Conservation (phyloP, 2,797 vertebrate genomes). For the Ctenosaura bakeri region DNA sequence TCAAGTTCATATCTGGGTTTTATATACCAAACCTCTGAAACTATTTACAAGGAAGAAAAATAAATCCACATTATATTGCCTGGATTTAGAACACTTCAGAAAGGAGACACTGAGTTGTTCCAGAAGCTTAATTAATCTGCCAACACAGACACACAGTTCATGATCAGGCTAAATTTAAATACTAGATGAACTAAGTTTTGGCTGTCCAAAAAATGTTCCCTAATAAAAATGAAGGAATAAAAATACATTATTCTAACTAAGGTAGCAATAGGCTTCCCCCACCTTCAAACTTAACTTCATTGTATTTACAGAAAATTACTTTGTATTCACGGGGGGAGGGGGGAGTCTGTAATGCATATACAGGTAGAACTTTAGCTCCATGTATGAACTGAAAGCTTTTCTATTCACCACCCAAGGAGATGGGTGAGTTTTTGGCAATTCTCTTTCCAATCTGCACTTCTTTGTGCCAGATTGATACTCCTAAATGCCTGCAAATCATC, state of each 20-base stretch:
- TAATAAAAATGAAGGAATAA: neutral
- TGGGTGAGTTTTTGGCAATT: no score
- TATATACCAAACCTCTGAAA: constrained; percentile 36
- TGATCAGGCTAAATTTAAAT: constrained; percentile 41
- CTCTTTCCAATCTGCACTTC: neutral
- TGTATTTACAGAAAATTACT: constrained; percentile 11
- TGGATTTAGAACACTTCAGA: constrained; percentile 55
- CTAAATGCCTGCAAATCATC: neutral
- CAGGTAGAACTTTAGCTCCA: neutral
- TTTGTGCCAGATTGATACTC: neutral
- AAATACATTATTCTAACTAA: neutral
- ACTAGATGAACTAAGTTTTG: constrained; percentile 3
- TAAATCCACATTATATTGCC: constrained; percentile 35
- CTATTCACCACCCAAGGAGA: neutral
- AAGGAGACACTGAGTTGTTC: constrained; percentile 45
- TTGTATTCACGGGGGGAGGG: neutral
- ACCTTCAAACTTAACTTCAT: neutral
- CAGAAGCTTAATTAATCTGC: constrained; percentile 22
- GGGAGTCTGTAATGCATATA: no score
- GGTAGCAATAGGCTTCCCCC: neutral
- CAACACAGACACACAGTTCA: constrained; percentile 45
- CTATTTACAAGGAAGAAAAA: constrained; percentile 14
- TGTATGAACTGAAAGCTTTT: neutral
- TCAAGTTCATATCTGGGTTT: neutral
- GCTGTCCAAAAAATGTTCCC: constrained; percentile 15